Evolutionary conservation across 2,888 invertebrate species (phyloP).

Genomic region (Platycnemis pennipes): DNA sequence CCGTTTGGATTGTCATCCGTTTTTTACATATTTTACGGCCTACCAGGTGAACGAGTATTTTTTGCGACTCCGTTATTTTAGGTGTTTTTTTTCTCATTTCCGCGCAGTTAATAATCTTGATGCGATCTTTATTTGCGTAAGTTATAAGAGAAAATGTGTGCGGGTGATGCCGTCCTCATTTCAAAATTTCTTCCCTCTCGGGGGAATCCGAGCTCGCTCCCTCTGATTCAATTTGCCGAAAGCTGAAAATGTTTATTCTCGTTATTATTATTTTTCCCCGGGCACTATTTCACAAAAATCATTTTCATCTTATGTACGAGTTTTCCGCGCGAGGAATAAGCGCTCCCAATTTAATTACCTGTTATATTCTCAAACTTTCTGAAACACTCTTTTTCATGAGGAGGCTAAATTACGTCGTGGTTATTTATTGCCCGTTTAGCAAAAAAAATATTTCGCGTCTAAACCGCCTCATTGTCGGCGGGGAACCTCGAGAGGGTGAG

Average conservation of each 20-base stretch:
- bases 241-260: constrained; percentile 24
- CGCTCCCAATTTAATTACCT: constrained; percentile 67
- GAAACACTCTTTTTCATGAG: constrained; percentile 45
- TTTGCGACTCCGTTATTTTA: constrained; percentile 7
- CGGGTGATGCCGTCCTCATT: constrained; percentile 42
- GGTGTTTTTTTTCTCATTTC: constrained; percentile 53
- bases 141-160: constrained; percentile 31
- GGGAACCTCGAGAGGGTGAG: background rate
- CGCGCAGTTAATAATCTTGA: constrained; percentile 16
- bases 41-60: constrained; percentile 12
- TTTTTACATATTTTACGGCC: background rate
- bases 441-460: constrained; percentile 40
- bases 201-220: background rate
- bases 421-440: constrained; percentile 57
- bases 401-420: constrained; percentile 52
- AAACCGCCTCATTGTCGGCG: constrained; percentile 62
- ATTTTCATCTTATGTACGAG: constrained; percentile 55
- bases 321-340: constrained; percentile 43
- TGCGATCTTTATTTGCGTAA: constrained; percentile 49
- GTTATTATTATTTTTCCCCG: constrained; percentile 37
- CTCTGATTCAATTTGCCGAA: constrained; percentile 57
- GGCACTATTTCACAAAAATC: constrained; percentile 33
- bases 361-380: constrained; percentile 64
- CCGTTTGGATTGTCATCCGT: constrained; percentile 6
- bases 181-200: constrained; percentile 33